phyloP scores from a whole-genome alignment of 2,888 invertebrate genomes.

The Hydroisotoma schaefferi region DNA sequence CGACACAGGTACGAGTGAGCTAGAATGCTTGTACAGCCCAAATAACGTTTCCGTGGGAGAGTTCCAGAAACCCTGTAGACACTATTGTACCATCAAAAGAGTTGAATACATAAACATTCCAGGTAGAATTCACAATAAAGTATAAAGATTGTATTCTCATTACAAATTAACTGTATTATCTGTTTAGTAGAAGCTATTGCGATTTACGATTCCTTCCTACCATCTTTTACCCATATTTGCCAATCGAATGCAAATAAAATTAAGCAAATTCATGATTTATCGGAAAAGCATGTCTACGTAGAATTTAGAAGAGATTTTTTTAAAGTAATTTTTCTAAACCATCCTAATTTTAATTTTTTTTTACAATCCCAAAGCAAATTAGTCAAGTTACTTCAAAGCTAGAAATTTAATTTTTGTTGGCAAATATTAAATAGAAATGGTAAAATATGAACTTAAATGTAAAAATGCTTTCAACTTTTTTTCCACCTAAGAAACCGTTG shows the following conservation, averaged over 20 bases:
- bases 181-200: no score
- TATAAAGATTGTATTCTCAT: background rate
- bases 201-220: no score
- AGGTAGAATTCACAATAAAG: slow-evolving; percentile 6
- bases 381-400: no score
- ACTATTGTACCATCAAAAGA: slow-evolving; percentile 32
- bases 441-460: background rate
- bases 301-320: no score
- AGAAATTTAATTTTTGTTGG: no score
- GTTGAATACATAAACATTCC: slow-evolving; percentile 23
- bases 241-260: no score
- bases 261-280: no score
- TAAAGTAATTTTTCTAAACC: no score
- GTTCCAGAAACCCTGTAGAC: slow-evolving; percentile 26
- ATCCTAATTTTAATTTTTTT: no score
- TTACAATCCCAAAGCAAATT: no score
- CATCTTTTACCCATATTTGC: no score
- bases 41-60: slow-evolving; percentile 37
- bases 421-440: background rate
- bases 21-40: slow-evolving; percentile 31
- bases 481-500: background rate
- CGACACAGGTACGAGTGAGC: slow-evolving; percentile 22
- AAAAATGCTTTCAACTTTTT: background rate
- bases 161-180: no score
- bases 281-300: background rate